Evolutionary conservation across 2,113 vertebrate genomes (phyloP), one percentile per base, ranked within the genome.

Genomic region (Parus major): DNA sequence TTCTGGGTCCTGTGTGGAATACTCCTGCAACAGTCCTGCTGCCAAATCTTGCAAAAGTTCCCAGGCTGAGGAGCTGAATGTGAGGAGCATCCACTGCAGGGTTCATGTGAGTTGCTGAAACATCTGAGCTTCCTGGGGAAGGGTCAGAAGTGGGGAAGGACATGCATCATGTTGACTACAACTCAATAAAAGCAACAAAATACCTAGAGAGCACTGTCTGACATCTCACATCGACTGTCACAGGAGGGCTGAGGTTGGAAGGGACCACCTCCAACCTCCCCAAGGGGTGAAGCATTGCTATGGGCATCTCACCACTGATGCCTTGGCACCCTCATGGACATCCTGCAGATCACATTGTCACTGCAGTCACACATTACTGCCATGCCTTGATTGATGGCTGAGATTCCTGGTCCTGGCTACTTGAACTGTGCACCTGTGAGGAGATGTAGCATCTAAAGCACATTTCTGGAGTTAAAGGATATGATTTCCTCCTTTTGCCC

Each of bases 1-100:
- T 97, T 97, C 92, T 97, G 96, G 93, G 95, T 92, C 82, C 95
- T 97, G 81, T 95, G 93, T 95, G 95, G 95, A 96, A 94, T 60
- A 88, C 90, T 96, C 92, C 93, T 93, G 90, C 83, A 86, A 57
- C 0, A 0, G 52, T 46, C 66, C 77, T 2, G n/a, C 82, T 97
- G 96, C 95, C 96, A 97, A 97, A 80, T 92, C 92, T 52, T 93
- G 90, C 88, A 94, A 82, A 97, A 93, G 92, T 96, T 97, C 96
- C 93, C 96, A 97, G 95, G 96, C 95, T 81, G 75, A 88, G 53
- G 61, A 72, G 76, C 46, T 90, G 87, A 82, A 94, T 78, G 53
- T 57, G 57, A 78, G 69, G 10, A 90, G 27, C 41, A 81, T 78
- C 64, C 28, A 53, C 22, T 0, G 23, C 76, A 42, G 60, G 60